Percentiles rank a stretch among this genome's conserved stretches.
Evolutionary conservation across 2,888 invertebrate species (phyloP).

Genomic region (Phyllotreta cruciferae): DNA sequence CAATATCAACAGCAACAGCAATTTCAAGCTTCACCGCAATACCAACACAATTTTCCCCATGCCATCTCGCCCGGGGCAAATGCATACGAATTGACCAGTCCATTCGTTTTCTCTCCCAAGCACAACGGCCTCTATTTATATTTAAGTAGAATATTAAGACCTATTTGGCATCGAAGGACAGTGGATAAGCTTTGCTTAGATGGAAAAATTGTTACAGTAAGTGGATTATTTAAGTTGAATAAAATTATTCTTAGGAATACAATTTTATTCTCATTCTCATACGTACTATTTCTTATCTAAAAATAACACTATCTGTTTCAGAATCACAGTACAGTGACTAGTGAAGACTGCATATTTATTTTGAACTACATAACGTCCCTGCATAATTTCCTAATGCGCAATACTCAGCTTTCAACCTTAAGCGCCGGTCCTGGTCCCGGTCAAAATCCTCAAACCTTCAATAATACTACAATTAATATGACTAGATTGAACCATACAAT

Average conservation of each 20-base stretch:
- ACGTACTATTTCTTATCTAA: neutral
- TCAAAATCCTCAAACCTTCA: slow-evolving; percentile 37
- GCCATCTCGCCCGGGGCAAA: slow-evolving; percentile 37
- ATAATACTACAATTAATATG: slow-evolving; percentile 43
- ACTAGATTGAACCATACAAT: slow-evolving; percentile 49
- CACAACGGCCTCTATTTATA: slow-evolving; percentile 95
- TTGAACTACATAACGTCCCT: slow-evolving; percentile 79
- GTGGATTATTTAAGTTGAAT: slow-evolving; percentile 47
- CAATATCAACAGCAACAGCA: slow-evolving; percentile 43
- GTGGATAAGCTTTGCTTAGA: slow-evolving; percentile 67
- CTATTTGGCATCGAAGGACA: slow-evolving; percentile 86
- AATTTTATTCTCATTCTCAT: slow-evolving; percentile 23
- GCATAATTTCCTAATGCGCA: slow-evolving; percentile 75
- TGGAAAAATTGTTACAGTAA: slow-evolving; percentile 67
- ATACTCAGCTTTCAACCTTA: slow-evolving; percentile 62
- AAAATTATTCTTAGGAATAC: too few species aligned
- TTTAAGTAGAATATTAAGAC: slow-evolving; percentile 84
- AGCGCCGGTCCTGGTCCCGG: slow-evolving; percentile 7
- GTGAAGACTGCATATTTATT: slow-evolving; percentile 76
- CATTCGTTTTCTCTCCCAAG: slow-evolving; percentile 72
- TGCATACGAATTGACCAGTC: slow-evolving; percentile 45
- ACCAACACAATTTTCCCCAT: slow-evolving; percentile 40
- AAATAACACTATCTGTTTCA: slow-evolving; percentile 51
- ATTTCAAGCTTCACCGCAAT: slow-evolving; percentile 28
- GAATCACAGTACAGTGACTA: slow-evolving; percentile 72